Evolutionary conservation across 2,797 vertebrate species (phyloP).

Genomic region (Vespertilio murinus): DNA sequence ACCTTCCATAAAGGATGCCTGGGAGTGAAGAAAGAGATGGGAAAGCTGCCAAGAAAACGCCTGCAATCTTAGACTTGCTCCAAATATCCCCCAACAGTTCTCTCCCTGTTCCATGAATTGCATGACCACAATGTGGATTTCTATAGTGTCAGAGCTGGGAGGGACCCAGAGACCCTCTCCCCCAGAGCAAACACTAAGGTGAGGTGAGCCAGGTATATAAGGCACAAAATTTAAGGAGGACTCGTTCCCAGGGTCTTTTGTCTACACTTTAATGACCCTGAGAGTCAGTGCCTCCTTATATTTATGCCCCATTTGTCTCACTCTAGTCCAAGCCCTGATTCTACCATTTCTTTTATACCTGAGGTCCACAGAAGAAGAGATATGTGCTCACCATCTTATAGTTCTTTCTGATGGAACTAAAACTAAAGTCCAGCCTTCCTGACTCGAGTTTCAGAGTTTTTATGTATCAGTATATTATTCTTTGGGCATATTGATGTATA

Average conservation of each 20-base stretch:
- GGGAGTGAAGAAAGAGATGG: neutral
- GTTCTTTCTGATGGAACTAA: neutral
- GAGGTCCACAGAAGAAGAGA: neutral
- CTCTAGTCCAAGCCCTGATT: neutral
- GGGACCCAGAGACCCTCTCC: neutral
- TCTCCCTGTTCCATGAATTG: neutral
- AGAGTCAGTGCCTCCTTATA: neutral
- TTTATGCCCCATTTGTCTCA: neutral
- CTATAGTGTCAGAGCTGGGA: neutral
- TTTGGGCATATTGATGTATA: neutral
- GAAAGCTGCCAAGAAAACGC: neutral
- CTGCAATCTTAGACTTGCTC: neutral
- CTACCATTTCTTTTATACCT: neutral
- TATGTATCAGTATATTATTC: neutral
- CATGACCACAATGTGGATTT: neutral
- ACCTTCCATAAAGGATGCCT: neutral
- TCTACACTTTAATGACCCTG: neutral
- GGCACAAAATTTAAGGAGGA: neutral
- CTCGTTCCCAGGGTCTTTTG: neutral
- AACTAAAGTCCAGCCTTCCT: neutral
- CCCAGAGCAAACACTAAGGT: neutral
- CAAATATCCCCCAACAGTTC: neutral
- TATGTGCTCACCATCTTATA: neutral
- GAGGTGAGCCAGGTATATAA: neutral
- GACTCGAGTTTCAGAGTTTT: neutral